These are phyloP conservation scores for Hippocampus kuda DNA, from an alignment of 2,797 vertebrate genomes.

Conservation along the genomic window DNA sequence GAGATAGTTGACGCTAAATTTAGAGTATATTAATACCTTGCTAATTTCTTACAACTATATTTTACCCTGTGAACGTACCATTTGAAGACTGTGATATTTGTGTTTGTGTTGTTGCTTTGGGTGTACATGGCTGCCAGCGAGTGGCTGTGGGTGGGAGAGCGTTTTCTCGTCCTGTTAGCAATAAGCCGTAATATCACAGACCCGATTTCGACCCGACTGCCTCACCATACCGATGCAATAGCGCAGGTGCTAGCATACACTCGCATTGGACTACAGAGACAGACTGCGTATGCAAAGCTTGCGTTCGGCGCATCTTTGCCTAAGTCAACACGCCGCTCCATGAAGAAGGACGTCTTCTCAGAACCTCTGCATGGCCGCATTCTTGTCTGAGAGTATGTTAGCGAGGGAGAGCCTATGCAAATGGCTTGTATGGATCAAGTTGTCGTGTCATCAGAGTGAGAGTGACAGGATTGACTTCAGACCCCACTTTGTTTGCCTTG, in stretches of 20 bases:
- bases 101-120: constrained; percentile 46
- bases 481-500: constrained; percentile 26
- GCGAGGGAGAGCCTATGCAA: constrained; percentile 59
- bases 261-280: constrained; percentile 34
- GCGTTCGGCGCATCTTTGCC: constrained; percentile 51
- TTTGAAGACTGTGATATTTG: constrained; percentile 49
- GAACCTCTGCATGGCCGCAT: constrained; percentile 21
- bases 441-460: constrained; percentile 25
- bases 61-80: constrained; percentile 41
- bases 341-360: constrained; percentile 8
- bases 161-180: constrained; percentile 53
- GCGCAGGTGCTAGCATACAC: constrained; percentile 53
- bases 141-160: constrained; percentile 45
- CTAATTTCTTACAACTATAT: constrained; percentile 31
- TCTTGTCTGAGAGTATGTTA: constrained; percentile 20
- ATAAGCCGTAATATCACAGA: constrained; percentile 57
- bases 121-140: constrained; percentile 39
- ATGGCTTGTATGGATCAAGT: constrained; percentile 41
- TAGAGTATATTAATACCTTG: constrained; percentile 28
- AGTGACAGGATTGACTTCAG: constrained; percentile 28
- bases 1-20: constrained; percentile 37
- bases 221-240: constrained; percentile 57
- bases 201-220: constrained; percentile 43
- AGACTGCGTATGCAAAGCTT: constrained; percentile 55
- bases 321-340: constrained; percentile 48